Evolutionary conservation across 2,113 vertebrate species (phyloP), one percentile per base, ranked within the genome.

Genomic region (Colius striatus): DNA sequence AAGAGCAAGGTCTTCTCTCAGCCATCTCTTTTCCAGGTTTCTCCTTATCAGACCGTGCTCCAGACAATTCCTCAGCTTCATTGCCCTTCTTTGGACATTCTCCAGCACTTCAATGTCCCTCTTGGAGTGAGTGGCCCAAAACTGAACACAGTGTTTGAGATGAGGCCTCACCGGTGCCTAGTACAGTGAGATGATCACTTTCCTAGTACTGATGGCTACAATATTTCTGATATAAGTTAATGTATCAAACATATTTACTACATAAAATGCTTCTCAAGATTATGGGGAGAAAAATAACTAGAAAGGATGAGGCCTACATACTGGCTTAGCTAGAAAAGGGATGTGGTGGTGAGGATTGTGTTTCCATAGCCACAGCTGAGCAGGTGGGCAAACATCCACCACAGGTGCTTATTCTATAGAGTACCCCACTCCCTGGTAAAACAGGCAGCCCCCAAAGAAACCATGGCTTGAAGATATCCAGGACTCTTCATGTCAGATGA

Each of bases 321-420:
- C 7, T 4, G 1, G 38, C 32, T 86, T 71, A 90, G 48, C 26
- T 63, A 74, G 68, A 48, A 92, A 75, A 81, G 23, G 25, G n/a
- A 76, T 26, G 23, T 32, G 8, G 34, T 86, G 29, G 27, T 38
- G 30, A 86, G 88, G 75, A 94, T 89, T 71, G 25, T 88, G 60
- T 89, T 94, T 93, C 91, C 47, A 61, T 18, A 81, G 53, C 29
- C 51, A 38, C 1, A 0, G 22, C 32, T 71, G 77, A 97, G 73
- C 96, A 96, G 89, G 86, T 92, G 94, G n/a, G 73, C 84, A 93
- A 92, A 93, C 32, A 93, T 84, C 68, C 73, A 84, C 73, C 95
- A 93, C 94, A 96, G 91, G 92, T 94, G 94, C 43, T 78, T 77
- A 51, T 13, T 74, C 79, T 65, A 45, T 1, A 81, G 34, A 67